Conservation (phyloP, 2,113 vertebrate species). For the Climacteris rufus region DNA sequence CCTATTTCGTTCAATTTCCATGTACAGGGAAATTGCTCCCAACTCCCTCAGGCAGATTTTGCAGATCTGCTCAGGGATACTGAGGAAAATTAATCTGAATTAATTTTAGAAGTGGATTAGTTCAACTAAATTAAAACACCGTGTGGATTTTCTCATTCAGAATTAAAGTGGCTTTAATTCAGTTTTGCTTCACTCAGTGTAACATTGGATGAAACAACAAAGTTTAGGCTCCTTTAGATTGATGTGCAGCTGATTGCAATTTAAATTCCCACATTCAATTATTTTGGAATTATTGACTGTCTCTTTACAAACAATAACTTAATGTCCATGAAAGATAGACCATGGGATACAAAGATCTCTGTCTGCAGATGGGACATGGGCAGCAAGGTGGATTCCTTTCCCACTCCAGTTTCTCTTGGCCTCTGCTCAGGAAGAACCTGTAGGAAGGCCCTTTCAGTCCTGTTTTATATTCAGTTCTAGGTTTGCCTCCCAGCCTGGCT, state of each 20-base stretch:
- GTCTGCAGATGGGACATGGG: not conserved
- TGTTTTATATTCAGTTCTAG: not conserved
- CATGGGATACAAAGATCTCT: not conserved
- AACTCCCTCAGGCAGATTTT: slow-evolving; percentile 46
- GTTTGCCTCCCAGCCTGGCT: not conserved
- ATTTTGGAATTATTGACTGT: not conserved
- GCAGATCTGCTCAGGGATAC: slow-evolving; percentile 48
- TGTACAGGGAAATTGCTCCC: slow-evolving; percentile 30
- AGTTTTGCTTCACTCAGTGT: slow-evolving; percentile 32
- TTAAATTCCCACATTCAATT: not conserved
- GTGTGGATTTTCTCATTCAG: slow-evolving; percentile 52
- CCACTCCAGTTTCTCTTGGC: not conserved
- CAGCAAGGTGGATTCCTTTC: fast-evolving
- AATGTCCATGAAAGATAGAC: not conserved
- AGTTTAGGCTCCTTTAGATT: not conserved
- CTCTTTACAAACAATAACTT: not conserved
- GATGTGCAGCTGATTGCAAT: not conserved
- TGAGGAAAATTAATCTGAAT: slow-evolving; percentile 64
- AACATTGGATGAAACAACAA: not conserved
- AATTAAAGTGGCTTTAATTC: slow-evolving; percentile 45
- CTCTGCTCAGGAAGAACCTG: not conserved
- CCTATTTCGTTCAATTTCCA: slow-evolving; percentile 20
- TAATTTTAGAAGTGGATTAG: slow-evolving; percentile 63
- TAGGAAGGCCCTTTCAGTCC: not conserved
- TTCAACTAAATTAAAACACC: slow-evolving; percentile 59